phyloP scores from a whole-genome alignment of 2,797 vertebrate genomes.

The Pseudomugil gertrudae region DNA sequence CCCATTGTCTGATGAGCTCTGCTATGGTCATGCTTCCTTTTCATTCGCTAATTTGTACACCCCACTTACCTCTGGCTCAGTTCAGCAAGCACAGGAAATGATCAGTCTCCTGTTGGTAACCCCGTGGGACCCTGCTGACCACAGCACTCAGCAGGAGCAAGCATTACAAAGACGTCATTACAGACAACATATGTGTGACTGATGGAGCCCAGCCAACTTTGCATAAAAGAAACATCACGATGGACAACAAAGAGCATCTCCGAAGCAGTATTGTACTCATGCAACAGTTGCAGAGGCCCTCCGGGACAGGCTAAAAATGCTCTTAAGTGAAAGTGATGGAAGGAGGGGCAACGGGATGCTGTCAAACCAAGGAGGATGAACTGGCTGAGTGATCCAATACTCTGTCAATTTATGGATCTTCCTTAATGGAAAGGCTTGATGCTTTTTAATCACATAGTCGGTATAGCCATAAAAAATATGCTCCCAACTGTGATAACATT shows the following conservation, averaged over 20 bases:
- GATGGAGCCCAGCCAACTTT: slow-evolving; percentile 68
- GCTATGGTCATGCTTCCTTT: slow-evolving; percentile 68
- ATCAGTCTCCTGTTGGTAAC: slow-evolving; percentile 69
- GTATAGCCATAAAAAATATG: slow-evolving; percentile 10
- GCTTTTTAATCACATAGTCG: slow-evolving; percentile 36
- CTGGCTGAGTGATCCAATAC: slow-evolving; percentile 47
- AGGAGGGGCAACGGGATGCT: slow-evolving; percentile 52
- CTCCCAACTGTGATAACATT: slow-evolving; percentile 45
- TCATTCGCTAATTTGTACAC: slow-evolving; percentile 80
- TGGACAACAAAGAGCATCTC: slow-evolving; percentile 54
- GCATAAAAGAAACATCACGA: slow-evolving; percentile 55
- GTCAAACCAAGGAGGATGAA: slow-evolving; percentile 42
- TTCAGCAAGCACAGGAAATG: slow-evolving; percentile 72
- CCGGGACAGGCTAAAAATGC: slow-evolving; percentile 44
- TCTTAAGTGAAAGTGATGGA: slow-evolving; percentile 64
- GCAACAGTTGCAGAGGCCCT: slow-evolving; percentile 40
- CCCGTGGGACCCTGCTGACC: slow-evolving; percentile 74
- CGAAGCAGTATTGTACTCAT: slow-evolving; percentile 44
- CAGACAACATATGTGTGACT: slow-evolving; percentile 78
- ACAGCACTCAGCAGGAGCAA: slow-evolving; percentile 64
- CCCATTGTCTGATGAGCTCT: slow-evolving; percentile 63
- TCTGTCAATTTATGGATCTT: slow-evolving; percentile 63
- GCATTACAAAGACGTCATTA: slow-evolving; percentile 75
- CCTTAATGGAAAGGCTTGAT: slow-evolving; percentile 56
- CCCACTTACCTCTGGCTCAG: slow-evolving; percentile 60